A percentile compares a stretch with the other conserved stretches of the same genome.
phyloP scores from a whole-genome alignment of 2,888 invertebrate species.

The Lithosia quadra region DNA sequence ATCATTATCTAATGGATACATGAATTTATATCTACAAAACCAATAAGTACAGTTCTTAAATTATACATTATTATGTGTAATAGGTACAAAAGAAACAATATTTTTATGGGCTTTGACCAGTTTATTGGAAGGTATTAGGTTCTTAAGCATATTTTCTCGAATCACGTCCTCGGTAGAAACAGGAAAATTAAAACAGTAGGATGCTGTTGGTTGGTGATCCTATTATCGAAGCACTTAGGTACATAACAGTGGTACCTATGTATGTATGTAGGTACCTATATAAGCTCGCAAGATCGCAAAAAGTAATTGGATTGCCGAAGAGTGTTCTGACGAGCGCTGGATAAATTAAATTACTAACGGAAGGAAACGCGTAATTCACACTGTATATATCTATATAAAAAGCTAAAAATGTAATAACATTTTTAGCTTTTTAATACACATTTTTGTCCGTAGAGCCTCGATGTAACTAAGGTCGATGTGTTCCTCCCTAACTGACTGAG shows the following conservation, averaged over 20 bases:
- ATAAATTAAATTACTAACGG: conserved; percentile 40
- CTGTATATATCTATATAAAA: too few relatives aligned
- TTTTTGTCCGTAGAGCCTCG: not conserved
- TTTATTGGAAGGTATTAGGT: too few relatives aligned
- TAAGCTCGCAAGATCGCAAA: conserved; percentile 31
- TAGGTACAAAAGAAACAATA: too few relatives aligned
- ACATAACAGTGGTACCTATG: conserved; percentile 15
- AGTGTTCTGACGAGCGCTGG: conserved; percentile 30
- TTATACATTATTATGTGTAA: too few relatives aligned
- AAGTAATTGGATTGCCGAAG: conserved; percentile 45
- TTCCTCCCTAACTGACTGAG: not conserved
- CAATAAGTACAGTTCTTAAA: too few relatives aligned
- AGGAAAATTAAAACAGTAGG: too few relatives aligned
- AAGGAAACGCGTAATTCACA: conserved; percentile 28
- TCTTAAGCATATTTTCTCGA: too few relatives aligned
- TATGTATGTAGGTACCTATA: conserved; percentile 12
- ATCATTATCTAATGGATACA: too few relatives aligned
- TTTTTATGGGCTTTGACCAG: too few relatives aligned
- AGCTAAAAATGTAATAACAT: too few relatives aligned
- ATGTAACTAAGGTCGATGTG: not conserved
- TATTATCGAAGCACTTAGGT: conserved; percentile 15
- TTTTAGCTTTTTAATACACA: conserved; percentile 22
- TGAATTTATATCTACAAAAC: too few relatives aligned
- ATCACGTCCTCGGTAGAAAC: too few relatives aligned
- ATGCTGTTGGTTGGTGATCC: not conserved